phyloP scores from a whole-genome alignment of 2,797 vertebrate genomes.

The Limnodromus scolopaceus region DNA sequence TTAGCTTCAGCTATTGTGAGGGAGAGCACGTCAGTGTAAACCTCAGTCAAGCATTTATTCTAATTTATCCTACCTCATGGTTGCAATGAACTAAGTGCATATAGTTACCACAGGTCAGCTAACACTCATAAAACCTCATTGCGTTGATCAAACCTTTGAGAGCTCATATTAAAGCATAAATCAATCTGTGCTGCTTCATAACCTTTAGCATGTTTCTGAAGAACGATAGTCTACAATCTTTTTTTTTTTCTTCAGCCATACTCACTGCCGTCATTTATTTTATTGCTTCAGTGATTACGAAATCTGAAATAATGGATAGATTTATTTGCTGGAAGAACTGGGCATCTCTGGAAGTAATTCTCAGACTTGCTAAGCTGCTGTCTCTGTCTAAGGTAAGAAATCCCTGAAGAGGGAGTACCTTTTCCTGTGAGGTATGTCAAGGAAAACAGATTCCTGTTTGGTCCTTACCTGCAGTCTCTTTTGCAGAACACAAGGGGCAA shows the following conservation, averaged over 20 bases:
- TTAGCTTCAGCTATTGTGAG: background rate
- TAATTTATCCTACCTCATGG: background rate
- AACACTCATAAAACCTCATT: background rate
- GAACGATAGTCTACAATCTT: background rate
- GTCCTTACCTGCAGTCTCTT: background rate
- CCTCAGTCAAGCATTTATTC: background rate
- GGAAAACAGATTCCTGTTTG: background rate
- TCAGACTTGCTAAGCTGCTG: background rate
- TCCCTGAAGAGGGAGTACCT: background rate
- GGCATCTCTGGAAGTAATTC: background rate
- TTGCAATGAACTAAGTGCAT: background rate
- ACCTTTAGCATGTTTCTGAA: background rate
- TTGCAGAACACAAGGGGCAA: background rate
- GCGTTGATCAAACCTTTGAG: background rate
- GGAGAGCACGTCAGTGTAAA: background rate
- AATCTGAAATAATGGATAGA: background rate
- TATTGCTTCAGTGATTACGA: background rate
- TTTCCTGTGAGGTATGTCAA: background rate
- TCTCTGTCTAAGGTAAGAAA: background rate
- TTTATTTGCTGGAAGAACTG: background rate
- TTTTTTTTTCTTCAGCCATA: background rate
- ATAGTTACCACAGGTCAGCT: background rate
- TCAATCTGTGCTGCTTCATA: background rate
- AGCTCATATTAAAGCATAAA: background rate
- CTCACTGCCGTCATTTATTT: background rate